Evolutionary conservation across 1,140 invertebrate species (phyloP).

Genomic region (Conus ventricosus): DNA sequence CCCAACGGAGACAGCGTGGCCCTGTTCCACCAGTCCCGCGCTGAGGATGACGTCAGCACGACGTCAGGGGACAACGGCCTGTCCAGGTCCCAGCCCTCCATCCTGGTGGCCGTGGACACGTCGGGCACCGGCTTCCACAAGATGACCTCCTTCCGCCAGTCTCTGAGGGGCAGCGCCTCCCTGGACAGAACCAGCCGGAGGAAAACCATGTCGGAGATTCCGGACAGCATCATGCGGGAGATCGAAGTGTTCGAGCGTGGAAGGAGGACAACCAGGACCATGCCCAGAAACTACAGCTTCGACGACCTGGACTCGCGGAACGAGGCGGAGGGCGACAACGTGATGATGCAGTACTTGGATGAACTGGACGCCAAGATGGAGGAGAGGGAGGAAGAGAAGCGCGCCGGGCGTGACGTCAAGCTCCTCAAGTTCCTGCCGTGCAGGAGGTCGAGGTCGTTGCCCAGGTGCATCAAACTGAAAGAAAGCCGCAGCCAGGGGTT

Average conservation of each 20-base stretch:
- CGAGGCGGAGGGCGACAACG: constrained; percentile 53
- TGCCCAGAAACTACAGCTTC: constrained; percentile 61
- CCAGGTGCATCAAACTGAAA: constrained; percentile 58
- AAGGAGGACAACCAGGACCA: constrained; percentile 46
- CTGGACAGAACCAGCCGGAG: constrained; percentile 56
- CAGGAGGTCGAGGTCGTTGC: constrained; percentile 64
- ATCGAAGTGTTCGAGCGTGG: constrained; percentile 65
- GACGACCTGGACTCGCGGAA: constrained; percentile 61
- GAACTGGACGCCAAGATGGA: constrained; percentile 66
- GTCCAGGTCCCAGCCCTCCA: constrained; percentile 59
- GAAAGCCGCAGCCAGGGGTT: constrained; percentile 12
- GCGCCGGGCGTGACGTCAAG: constrained; percentile 55
- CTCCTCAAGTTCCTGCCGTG: constrained; percentile 68
- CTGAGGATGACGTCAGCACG: constrained; percentile 36
- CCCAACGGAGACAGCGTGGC: constrained; percentile 51
- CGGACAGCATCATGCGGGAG: constrained; percentile 65
- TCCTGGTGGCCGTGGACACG: constrained; percentile 65
- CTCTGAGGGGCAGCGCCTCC: constrained; percentile 46
- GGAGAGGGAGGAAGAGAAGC: constrained; percentile 62
- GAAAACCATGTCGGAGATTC: constrained; percentile 62
- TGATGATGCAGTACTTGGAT: constrained; percentile 65
- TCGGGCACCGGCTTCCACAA: constrained; percentile 65
- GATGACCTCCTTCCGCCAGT: constrained; percentile 65
- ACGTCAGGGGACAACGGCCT: constrained; percentile 39
- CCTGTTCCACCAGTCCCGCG: constrained; percentile 44